phyloP scores from a whole-genome alignment of 1,140 invertebrate species.

The Triops cancriformis region DNA sequence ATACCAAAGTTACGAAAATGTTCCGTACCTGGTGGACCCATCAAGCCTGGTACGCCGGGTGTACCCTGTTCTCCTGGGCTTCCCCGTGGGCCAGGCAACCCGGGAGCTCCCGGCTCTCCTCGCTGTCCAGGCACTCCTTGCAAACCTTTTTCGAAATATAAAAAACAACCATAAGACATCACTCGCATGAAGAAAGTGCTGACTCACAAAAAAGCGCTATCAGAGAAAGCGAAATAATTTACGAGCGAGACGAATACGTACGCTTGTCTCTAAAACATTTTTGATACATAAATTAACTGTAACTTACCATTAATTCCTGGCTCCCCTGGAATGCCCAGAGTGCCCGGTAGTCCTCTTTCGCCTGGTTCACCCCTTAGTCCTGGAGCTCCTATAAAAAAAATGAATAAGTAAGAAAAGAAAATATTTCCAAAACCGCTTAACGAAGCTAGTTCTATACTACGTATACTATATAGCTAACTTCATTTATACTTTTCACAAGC shows the following conservation, averaged over 20 bases:
- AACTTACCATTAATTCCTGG: conserved; percentile 4
- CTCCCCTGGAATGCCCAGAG: not conserved
- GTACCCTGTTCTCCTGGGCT: not conserved
- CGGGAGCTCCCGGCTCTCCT: not conserved
- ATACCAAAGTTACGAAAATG: not conserved
- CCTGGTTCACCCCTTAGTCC: not conserved
- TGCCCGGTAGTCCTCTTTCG: not conserved
- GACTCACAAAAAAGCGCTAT: not conserved
- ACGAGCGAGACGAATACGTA: not conserved
- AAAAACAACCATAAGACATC: not conserved
- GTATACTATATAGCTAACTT: too few species aligned
- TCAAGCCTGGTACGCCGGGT: not conserved
- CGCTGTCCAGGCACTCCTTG: not conserved
- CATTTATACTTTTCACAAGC: too few species aligned
- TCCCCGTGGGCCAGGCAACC: not conserved
- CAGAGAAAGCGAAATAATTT: not conserved
- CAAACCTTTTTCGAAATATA: not conserved
- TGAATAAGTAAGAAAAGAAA: not conserved
- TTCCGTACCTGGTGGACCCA: not conserved
- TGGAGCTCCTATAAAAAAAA: not conserved
- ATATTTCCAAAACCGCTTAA: not conserved
- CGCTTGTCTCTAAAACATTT: not conserved
- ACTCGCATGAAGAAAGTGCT: not conserved
- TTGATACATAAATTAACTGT: not conserved
- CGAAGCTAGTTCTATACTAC: too few species aligned